phyloP scores from a whole-genome alignment of 92 coral and sea anemone genomes.

The Palythoa grandiflora region DNA sequence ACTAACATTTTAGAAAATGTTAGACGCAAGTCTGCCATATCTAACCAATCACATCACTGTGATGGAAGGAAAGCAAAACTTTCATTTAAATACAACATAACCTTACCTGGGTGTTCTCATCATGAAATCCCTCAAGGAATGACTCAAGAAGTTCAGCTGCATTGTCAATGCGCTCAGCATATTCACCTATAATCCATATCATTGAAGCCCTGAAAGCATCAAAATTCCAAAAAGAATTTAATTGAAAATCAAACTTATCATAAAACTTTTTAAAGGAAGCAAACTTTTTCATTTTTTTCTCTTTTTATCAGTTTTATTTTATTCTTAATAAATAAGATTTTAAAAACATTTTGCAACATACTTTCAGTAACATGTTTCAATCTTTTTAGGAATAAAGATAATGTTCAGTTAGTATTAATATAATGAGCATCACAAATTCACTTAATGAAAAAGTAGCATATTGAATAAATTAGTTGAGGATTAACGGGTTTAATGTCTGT shows the following conservation, averaged over 20 bases:
- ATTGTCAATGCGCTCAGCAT: conserved; percentile 99
- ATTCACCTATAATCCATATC: conserved; percentile 99
- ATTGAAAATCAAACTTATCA: neutral
- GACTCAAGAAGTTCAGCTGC: conserved; percentile 98
- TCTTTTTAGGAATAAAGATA: no score
- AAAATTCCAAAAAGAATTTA: neutral
- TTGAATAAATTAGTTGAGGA: neutral
- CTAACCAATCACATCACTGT: no score
- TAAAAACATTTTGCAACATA: no score
- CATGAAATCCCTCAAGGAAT: conserved; percentile 99
- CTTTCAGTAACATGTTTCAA: no score
- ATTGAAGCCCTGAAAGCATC: conserved; percentile 85
- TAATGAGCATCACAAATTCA: neutral
- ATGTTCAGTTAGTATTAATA: neutral
- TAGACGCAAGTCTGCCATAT: no score
- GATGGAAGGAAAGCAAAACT: no score
- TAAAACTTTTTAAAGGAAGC: neutral
- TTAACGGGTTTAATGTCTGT: neutral
- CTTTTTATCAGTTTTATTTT: no score
- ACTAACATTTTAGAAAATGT: no score
- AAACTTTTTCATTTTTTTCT: no score
- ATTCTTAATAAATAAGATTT: no score
- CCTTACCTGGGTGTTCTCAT: conserved; percentile 94
- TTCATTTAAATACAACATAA: no score
- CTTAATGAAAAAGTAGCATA: no score